Conservation (phyloP, 2,888 invertebrate genomes). For the Diploptera punctata region DNA sequence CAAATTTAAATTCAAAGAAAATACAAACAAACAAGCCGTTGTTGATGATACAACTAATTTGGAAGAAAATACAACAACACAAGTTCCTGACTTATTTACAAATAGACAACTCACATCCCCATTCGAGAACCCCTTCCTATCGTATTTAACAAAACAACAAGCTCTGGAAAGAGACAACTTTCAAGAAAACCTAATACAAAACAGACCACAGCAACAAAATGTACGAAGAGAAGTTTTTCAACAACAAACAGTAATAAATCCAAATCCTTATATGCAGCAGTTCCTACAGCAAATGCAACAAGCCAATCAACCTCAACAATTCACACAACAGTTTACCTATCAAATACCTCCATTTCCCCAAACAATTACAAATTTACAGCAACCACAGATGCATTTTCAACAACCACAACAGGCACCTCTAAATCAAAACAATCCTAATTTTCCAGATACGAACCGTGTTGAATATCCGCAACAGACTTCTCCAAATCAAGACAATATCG, state of each 20-base stretch:
- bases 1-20: too few species aligned
- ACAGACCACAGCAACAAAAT: conserved; percentile 10
- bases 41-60: too few species aligned
- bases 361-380: too few species aligned
- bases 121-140: conserved; percentile 25
- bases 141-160: conserved; percentile 8
- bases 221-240: conserved; percentile 54
- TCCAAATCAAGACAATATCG: background rate
- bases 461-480: background rate
- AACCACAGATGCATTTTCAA: too few species aligned
- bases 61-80: too few species aligned
- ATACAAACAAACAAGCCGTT: too few species aligned
- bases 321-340: too few species aligned
- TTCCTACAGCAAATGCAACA: conserved; percentile 18
- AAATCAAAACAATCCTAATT: background rate
- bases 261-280: conserved; percentile 43
- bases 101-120: background rate
- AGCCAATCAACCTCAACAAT: too few species aligned
- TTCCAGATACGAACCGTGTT: background rate
- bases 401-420: background rate
- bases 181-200: background rate
- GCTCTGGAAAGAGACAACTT: background rate
- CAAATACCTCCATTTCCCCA: too few species aligned
- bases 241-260: conserved; percentile 51
- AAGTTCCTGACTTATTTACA: too few species aligned